These are phyloP conservation scores for Anomalospiza imberbis DNA, from an alignment of 2,797 vertebrate genomes.

Conservation along the genomic window DNA sequence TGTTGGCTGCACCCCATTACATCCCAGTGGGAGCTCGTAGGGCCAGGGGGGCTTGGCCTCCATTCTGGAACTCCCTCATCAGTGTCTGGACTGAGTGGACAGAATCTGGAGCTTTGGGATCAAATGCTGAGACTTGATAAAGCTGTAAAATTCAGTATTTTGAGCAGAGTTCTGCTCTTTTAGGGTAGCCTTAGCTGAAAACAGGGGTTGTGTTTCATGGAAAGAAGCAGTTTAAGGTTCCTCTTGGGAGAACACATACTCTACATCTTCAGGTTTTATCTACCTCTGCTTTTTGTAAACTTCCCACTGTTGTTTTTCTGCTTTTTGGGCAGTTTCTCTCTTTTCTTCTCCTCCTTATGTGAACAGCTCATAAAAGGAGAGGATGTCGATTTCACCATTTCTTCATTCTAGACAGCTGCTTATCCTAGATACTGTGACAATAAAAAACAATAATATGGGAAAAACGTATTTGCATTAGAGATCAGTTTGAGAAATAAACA, in stretches of 20 bases:
- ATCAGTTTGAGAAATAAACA: neutral
- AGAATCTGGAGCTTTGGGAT: neutral
- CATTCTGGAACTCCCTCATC: neutral
- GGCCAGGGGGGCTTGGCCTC: neutral
- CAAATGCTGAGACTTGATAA: neutral
- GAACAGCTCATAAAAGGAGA: neutral
- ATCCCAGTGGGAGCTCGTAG: accelerated
- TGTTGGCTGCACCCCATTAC: neutral
- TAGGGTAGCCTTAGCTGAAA: neutral
- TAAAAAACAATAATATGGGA: neutral
- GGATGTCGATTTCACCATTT: neutral
- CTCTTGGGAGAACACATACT: neutral
- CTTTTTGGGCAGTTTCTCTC: neutral
- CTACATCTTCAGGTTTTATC: neutral
- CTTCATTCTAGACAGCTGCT: neutral
- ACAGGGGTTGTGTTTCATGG: neutral
- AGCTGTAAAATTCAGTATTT: neutral
- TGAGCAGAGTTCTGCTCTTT: neutral
- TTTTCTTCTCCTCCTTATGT: neutral
- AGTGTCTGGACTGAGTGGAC: neutral
- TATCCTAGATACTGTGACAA: neutral
- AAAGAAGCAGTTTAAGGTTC: neutral
- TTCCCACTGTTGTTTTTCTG: neutral
- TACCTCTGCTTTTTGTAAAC: neutral
- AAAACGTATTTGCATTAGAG: neutral